Base-by-base conservation (phyloP, 2,797 vertebrate genomes). In the Allobates femoralis region DNA sequence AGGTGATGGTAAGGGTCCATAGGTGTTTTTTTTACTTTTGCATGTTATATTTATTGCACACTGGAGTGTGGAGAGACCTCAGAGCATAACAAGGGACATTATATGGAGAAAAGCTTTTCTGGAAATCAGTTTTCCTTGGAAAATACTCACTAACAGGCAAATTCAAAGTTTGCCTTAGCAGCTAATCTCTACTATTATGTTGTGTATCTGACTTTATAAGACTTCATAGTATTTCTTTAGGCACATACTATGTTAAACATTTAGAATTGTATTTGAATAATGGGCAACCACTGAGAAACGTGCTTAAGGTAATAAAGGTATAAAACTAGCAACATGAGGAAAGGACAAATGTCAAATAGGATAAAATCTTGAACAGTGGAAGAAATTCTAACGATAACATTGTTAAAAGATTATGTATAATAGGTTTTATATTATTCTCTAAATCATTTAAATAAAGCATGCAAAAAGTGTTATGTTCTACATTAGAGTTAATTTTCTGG, bases 391-490 rank as follows among this genome's bases (percentile, higher is more conserved):
- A 26, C 50, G 79, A 66, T 67, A 62, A 41, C 1, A 46, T 71
- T 37, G 34, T 41, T 41, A 41, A 71, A 15, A 55, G 64, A 51
- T 66, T 18, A 79, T 53, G 30, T 75, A 26, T 84, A 80, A 80
- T 87, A 34, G 46, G 14, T 51, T 81, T 53, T 69, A 32, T 66
- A 88, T 80, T 56, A 67, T 51, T 88, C 58, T 85, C 16, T 41
- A 77, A 85, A 77, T 46, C 32, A 56, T 81, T 76, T 81, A 85
- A 80, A 66, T 79, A 81, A 85, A 71, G 21, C 60, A 85, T 77
- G 71, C 41, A 58, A 78, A 88, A 80, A 84, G 30, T 85, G 67
- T 88, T 85, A 76, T 83, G 62, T 79, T 83, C 80, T 71, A 23
- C 74, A 84, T 80, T 80, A 84, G 56, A 79, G 76, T 80, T 75